Evolutionary conservation across 2,888 invertebrate genomes (phyloP).

Genomic region (Drosophila leonis): DNA sequence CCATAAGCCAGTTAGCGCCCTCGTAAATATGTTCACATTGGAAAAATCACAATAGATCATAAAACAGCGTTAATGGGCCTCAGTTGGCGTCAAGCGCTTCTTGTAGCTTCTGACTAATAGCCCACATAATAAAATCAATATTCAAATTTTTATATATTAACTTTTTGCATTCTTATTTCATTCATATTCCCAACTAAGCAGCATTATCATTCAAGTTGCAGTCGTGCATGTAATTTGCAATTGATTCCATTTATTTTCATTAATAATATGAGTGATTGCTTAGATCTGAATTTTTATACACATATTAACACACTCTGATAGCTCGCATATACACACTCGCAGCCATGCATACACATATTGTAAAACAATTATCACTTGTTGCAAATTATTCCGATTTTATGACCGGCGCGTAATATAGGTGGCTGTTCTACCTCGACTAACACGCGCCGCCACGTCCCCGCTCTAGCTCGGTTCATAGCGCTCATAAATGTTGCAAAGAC

Average conservation of each 20-base stretch:
- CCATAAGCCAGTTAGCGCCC: slow-evolving; percentile 53
- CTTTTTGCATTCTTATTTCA: background rate
- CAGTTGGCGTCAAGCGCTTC: slow-evolving; percentile 10
- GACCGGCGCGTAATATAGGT: slow-evolving; percentile 73
- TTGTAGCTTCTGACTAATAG: slow-evolving; percentile 8
- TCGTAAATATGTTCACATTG: slow-evolving; percentile 68
- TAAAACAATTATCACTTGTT: slow-evolving; percentile 82
- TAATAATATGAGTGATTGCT: background rate
- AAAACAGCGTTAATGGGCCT: slow-evolving; percentile 67
- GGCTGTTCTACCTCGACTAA: slow-evolving; percentile 60
- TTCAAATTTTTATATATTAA: background rate
- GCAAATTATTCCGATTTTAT: slow-evolving; percentile 79
- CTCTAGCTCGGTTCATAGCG: slow-evolving; percentile 25
- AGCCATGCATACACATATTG: slow-evolving; percentile 59
- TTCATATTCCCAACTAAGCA: background rate
- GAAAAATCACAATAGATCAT: slow-evolving; percentile 73
- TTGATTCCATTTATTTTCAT: background rate
- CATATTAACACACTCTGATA: slow-evolving; percentile 48
- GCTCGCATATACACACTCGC: background rate
- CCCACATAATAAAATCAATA: background rate
- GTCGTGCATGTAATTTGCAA: background rate
- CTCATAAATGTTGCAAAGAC: slow-evolving; percentile 80
- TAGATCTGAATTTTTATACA: slow-evolving; percentile 11
- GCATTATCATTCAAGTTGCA: background rate
- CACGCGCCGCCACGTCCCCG: slow-evolving; percentile 24